phyloP scores from a whole-genome alignment of 2,888 invertebrate species.

The Lasioglossum malachurum region DNA sequence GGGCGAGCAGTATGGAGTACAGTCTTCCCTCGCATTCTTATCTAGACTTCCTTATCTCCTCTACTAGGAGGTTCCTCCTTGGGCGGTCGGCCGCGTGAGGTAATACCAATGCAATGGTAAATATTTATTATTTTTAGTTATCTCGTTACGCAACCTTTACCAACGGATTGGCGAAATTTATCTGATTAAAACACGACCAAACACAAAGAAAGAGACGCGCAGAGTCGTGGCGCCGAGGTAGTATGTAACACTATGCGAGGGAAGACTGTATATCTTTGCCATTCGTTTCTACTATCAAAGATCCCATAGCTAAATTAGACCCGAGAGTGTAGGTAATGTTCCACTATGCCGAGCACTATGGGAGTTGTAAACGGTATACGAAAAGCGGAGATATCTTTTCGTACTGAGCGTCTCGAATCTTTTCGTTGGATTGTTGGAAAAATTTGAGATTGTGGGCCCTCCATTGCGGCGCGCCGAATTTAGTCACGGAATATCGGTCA shows the following conservation, averaged over 20 bases:
- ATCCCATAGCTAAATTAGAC: not conserved
- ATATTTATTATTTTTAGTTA: no score
- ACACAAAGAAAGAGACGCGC: no score
- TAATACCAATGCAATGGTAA: no score
- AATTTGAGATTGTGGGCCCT: conserved; percentile 83
- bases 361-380: not conserved
- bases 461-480: conserved; percentile 92
- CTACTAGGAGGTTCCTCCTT: no score
- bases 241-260: no score
- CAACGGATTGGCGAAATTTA: no score
- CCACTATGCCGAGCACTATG: not conserved
- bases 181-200: no score
- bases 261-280: not conserved
- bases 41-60: no score
- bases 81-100: no score
- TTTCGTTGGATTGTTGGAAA: conserved; percentile 86
- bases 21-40: no score
- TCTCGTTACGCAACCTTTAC: no score
- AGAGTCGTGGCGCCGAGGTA: no score
- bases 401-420: conserved; percentile 84
- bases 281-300: not conserved
- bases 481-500: conserved; percentile 91
- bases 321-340: not conserved
- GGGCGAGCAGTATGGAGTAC: not conserved
- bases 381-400: not conserved